A percentile compares a stretch with the other conserved stretches of the same genome.
These are phyloP conservation scores for Myotis vivesi DNA, from an alignment of 2,797 vertebrate species.

Conservation along the genomic window DNA sequence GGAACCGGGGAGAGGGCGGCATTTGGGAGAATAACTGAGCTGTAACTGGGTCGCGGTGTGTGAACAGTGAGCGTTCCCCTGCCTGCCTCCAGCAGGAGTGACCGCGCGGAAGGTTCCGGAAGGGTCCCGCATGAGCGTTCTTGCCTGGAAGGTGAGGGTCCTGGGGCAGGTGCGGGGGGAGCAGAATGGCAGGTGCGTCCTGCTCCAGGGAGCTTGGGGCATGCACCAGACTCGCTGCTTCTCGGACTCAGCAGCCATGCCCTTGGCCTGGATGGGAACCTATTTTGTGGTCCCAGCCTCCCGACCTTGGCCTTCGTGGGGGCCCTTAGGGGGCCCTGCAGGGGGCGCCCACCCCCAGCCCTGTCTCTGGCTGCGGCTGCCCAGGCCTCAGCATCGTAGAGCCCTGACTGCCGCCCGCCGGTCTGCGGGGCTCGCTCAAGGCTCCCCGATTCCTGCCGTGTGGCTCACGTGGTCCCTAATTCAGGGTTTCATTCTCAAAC, in stretches of 20 bases:
- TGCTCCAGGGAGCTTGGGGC: neutral
- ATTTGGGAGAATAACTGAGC: neutral
- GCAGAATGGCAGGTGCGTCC: too few species aligned
- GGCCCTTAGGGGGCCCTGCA: neutral
- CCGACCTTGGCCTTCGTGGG: neutral
- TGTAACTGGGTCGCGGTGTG: accelerated
- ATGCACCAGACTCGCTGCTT: neutral
- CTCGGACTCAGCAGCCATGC: neutral
- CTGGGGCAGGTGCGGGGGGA: accelerated
- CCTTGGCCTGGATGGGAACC: neutral
- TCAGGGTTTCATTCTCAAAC: conserved; percentile 61
- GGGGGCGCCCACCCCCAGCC: neutral
- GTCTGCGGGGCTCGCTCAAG: conserved; percentile 30
- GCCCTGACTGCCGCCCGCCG: neutral
- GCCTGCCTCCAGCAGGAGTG: neutral
- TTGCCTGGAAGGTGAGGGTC: neutral
- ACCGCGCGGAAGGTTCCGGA: neutral
- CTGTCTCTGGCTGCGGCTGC: neutral
- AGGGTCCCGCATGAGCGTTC: neutral
- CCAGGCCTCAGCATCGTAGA: neutral
- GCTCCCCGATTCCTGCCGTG: neutral
- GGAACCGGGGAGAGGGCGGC: neutral
- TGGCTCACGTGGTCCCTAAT: neutral
- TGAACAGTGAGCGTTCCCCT: accelerated
- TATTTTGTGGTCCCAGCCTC: neutral